Evolutionary conservation across 1,140 invertebrate genomes (phyloP).

Genomic region (Euwallacea similis): DNA sequence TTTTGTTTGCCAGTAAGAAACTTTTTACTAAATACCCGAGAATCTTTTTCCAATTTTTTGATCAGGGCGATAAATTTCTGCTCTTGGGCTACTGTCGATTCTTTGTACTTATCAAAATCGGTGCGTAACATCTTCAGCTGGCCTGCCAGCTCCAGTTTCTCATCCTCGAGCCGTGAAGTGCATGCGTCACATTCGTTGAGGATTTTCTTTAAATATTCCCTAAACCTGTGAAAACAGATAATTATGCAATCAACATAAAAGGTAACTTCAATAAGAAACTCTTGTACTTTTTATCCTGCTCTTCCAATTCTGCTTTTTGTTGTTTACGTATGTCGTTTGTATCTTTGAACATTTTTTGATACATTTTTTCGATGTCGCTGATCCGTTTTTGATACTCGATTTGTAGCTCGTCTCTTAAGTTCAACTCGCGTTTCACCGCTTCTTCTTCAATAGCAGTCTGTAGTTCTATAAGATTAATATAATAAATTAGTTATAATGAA

Average conservation of each 20-base stretch:
- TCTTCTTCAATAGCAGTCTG: conserved; percentile 18
- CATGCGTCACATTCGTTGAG: conserved; percentile 35
- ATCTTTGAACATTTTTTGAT: conserved; percentile 33
- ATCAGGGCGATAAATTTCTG: conserved; percentile 24
- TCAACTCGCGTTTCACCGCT: conserved; percentile 33
- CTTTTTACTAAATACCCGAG: background rate
- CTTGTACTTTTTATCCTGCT: conserved; percentile 36
- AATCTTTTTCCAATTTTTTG: conserved; percentile 30
- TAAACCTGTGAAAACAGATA: conserved; percentile 16
- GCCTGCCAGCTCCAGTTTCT: conserved; percentile 26
- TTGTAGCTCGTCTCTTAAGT: conserved; percentile 40
- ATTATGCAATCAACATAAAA: background rate
- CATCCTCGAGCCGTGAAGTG: conserved; percentile 30
- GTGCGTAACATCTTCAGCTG: conserved; percentile 20
- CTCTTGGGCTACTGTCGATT: conserved; percentile 16
- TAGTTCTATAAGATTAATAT: background rate
- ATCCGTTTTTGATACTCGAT: conserved; percentile 38
- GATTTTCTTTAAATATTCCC: conserved; percentile 37
- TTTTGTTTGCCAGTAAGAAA: too few species aligned
- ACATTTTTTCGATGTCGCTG: conserved; percentile 37
- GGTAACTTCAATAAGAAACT: background rate
- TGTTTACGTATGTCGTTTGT: conserved; percentile 36
- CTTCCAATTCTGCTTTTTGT: conserved; percentile 31
- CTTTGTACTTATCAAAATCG: conserved; percentile 31
- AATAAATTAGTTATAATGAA: too few species aligned